Evolutionary conservation across 2,113 vertebrate species (phyloP).

Genomic region (Cephalopterus ornatus): DNA sequence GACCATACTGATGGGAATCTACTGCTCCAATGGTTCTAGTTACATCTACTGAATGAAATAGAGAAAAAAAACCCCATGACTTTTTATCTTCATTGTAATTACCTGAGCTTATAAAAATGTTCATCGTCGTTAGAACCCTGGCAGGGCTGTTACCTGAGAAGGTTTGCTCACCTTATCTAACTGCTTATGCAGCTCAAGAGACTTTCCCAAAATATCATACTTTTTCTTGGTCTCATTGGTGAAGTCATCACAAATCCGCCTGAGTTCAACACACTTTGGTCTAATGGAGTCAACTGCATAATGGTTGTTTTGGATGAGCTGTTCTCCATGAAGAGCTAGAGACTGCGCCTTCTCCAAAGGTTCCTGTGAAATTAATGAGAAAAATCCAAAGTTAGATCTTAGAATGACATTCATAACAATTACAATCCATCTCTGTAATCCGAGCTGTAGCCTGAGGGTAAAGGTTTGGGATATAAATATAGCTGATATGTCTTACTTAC

Average conservation of each 20-base stretch:
- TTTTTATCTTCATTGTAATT: not conserved
- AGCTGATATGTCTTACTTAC: not conserved
- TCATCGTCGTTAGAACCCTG: not conserved
- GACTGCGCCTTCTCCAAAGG: conserved; percentile 88
- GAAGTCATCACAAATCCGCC: conserved; percentile 89
- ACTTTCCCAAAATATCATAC: conserved; percentile 83
- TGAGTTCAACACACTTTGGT: conserved; percentile 91
- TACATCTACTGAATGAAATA: not conserved
- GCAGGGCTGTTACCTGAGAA: not conserved
- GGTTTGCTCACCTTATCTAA: conserved; percentile 84
- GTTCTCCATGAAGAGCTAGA: conserved; percentile 86
- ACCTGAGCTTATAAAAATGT: not conserved
- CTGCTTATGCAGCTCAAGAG: conserved; percentile 85
- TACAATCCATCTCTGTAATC: not conserved
- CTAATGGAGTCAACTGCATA: conserved; percentile 90
- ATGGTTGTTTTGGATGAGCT: conserved; percentile 92
- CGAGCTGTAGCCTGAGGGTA: not conserved
- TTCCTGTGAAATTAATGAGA: conserved; percentile 68
- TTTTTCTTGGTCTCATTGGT: conserved; percentile 91
- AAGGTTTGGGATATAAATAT: not conserved
- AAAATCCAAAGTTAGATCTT: not conserved
- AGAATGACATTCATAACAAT: not conserved
- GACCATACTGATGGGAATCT: not conserved
- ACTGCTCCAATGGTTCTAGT: not conserved
- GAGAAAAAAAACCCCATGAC: not conserved